A percentile compares a stretch with the other conserved stretches of the same genome.
Evolutionary conservation across 2,797 vertebrate species (phyloP).

Genomic region (Paramormyrops hopkinsi): DNA sequence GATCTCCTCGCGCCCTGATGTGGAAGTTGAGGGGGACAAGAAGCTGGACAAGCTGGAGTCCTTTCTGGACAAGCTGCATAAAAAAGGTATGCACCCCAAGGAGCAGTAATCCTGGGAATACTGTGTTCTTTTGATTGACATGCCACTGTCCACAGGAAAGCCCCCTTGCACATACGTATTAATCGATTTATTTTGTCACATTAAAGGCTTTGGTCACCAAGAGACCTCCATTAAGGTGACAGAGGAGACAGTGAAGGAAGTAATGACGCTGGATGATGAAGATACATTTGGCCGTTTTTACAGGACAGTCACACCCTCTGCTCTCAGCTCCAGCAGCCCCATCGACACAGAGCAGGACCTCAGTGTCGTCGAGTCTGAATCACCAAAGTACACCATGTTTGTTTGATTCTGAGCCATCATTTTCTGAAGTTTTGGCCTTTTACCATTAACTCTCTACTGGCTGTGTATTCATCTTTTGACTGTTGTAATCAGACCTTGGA

Average conservation of each 20-base stretch:
- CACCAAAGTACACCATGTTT: conserved; percentile 55
- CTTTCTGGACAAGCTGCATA: conserved; percentile 71
- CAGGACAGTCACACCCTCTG: conserved; percentile 45
- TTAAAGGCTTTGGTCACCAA: conserved; percentile 48
- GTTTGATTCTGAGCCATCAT: background rate
- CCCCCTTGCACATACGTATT: background rate
- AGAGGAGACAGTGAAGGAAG: conserved; percentile 66
- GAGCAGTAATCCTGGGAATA: background rate
- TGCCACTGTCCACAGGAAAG: background rate
- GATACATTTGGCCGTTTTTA: conserved; percentile 69
- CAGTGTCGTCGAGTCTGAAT: conserved; percentile 50
- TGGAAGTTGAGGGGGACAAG: conserved; percentile 67
- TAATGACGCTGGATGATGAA: conserved; percentile 68
- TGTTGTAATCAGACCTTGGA: background rate
- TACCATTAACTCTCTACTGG: background rate
- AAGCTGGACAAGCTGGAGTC: conserved; percentile 71
- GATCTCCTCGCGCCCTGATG: conserved; percentile 58
- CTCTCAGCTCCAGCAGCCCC: conserved; percentile 37
- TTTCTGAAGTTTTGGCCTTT: background rate
- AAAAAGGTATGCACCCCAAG: conserved; percentile 51
- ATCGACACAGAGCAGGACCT: conserved; percentile 60
- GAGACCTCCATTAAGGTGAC: conserved; percentile 64
- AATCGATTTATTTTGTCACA: background rate
- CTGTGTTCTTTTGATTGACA: background rate
- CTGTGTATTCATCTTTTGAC: background rate